Percentiles rank a stretch among this genome's conserved stretches.
Conservation (phyloP, 2,797 vertebrate genomes). For the Rhinophrynus dorsalis region DNA sequence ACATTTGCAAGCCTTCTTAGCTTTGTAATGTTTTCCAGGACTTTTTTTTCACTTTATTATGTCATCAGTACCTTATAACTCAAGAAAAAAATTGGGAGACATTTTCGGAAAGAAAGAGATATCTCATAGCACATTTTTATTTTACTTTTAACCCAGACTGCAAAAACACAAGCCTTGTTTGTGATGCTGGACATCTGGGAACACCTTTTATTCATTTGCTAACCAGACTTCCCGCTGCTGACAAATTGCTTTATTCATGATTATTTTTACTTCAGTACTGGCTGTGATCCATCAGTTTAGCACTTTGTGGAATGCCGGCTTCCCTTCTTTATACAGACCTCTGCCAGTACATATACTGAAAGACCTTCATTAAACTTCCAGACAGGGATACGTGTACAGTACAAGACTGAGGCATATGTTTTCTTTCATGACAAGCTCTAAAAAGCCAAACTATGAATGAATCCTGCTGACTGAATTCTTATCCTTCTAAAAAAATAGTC, state of each 20-base stretch:
- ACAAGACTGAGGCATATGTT: neutral
- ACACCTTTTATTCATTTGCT: constrained; percentile 7
- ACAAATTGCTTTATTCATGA: constrained; percentile 44
- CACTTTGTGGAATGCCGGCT: neutral
- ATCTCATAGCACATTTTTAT: constrained; percentile 10
- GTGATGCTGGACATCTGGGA: constrained; percentile 29
- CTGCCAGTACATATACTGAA: neutral
- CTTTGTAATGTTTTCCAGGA: constrained; percentile 20
- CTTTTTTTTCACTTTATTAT: constrained; percentile 27
- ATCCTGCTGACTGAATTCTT: too few relatives aligned
- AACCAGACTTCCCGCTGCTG: constrained; percentile 2
- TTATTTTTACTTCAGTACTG: constrained; percentile 38
- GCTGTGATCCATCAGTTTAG: constrained; percentile 3
- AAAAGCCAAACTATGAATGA: neutral
- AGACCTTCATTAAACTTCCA: neutral
- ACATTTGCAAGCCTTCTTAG: neutral
- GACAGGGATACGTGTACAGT: neutral
- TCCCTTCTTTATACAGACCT: neutral
- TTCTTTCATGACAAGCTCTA: neutral
- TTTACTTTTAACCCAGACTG: neutral
- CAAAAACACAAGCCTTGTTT: constrained; percentile 13
- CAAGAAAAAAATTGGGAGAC: neutral
- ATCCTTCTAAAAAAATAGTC: too few relatives aligned
- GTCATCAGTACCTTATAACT: constrained; percentile 24
- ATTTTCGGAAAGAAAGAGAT: neutral